Evolutionary conservation across 2,113 vertebrate genomes (phyloP), one percentile per base, ranked within the genome.

Genomic region (Ranitomeya variabilis): DNA sequence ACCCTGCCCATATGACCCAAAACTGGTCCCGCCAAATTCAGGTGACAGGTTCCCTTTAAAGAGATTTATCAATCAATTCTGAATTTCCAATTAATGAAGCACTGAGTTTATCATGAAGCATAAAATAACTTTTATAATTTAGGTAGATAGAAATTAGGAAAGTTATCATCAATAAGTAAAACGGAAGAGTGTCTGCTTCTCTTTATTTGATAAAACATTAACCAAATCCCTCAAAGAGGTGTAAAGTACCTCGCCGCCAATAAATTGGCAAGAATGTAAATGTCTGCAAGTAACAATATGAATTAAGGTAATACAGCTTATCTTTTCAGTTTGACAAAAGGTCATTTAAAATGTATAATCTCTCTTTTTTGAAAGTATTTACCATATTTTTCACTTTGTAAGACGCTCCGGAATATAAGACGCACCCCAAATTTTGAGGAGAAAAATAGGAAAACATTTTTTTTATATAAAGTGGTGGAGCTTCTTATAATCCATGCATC

Each of bases 261-360:
- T 51, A 66, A 83, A 66, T 83, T 83, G 80, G 57, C 26, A 21
- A 26, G 26, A 82, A 82, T 82, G 26, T 82, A 82, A 59, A 64
- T 37, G 26, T 31, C 23, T 62, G 26, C 55, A 82, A 16, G 55
- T 23, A 45, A 26, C 26, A 62, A 23, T 9, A 37, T 37, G 76
- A 21, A 23, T 15, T 19, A 0, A 0, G 2, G 62, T 66, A 19
- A n/a, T 66, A 66, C 19, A 66, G 62, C 21, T 66, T 21, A 66
- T 21, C 19, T 21, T 21, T 66, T 1, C 62, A 66, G 62, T 66
- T 66, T 66, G 62, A 66, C 62, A 66, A 19, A 31, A 66, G 62
- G 62, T 66, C 18, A 66, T 66, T 21, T 66, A 66, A 66, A 66
- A 66, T 66, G 62, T 21, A 21, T 66, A 66, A n/a, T 16, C 18